Conservation (phyloP, 1,140 invertebrate species). For the Magallana angulata region DNA sequence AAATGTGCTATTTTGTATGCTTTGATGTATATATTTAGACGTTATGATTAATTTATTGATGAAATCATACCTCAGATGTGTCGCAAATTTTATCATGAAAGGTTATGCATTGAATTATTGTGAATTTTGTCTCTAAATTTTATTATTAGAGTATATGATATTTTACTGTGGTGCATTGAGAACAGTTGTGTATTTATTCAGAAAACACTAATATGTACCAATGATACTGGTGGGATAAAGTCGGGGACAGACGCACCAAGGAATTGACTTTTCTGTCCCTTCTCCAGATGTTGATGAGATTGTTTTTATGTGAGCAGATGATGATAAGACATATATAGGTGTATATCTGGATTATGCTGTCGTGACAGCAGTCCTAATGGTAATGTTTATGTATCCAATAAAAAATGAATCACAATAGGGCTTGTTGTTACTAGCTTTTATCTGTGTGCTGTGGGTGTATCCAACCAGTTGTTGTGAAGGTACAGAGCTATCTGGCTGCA, state of each 20-base stretch:
- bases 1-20: slow-evolving; percentile 4
- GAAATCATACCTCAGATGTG: slow-evolving; percentile 20
- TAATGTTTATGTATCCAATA: slow-evolving; percentile 32
- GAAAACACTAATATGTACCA: not conserved
- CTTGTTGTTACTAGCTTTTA: not conserved
- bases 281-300: slow-evolving; percentile 4
- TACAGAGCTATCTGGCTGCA: too few species aligned
- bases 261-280: not conserved
- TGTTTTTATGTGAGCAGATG: not conserved
- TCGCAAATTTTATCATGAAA: slow-evolving; percentile 5
- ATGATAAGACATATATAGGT: not conserved
- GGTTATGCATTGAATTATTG: slow-evolving; percentile 25
- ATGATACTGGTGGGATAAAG: not conserved
- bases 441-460: not conserved
- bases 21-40: slow-evolving; percentile 6
- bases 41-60: slow-evolving; percentile 19
- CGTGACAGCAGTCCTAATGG: not conserved
- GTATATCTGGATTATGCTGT: slow-evolving; percentile 13
- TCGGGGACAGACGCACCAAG: not conserved
- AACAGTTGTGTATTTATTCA: slow-evolving; percentile 25
- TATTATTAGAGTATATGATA: slow-evolving; percentile 13
- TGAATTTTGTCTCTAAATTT: slow-evolving; percentile 27
- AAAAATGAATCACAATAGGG: not conserved
- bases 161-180: slow-evolving; percentile 25
- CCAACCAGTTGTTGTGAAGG: too few species aligned